These are phyloP conservation scores for Pipistrellus pygmaeus DNA, from an alignment of 2,797 vertebrate species.

Conservation along the genomic window DNA sequence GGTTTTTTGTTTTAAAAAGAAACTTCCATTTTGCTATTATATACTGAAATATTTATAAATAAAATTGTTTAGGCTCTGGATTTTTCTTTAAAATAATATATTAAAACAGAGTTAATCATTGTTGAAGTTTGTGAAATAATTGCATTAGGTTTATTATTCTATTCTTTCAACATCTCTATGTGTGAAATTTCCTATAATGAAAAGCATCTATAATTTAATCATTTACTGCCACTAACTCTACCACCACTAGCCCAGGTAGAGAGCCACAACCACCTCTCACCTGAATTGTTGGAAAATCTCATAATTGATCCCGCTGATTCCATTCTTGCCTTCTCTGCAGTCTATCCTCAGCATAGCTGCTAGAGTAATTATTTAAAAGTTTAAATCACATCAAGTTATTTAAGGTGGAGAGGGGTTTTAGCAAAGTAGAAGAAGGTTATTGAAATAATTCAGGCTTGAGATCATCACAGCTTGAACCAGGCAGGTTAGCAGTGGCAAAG, in stretches of 20 bases:
- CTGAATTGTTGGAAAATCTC: background rate
- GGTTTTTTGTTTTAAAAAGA: background rate
- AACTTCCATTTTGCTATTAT: background rate
- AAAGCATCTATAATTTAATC: background rate
- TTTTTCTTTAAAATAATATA: slow-evolving; percentile 7
- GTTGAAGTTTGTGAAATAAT: background rate
- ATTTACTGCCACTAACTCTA: background rate
- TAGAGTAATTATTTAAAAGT: slow-evolving; percentile 1
- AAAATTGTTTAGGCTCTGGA: background rate
- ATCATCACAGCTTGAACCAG: background rate
- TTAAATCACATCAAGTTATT: slow-evolving; percentile 1
- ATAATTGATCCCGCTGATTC: background rate
- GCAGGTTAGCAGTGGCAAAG: background rate
- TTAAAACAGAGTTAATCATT: background rate
- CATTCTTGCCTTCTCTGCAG: background rate
- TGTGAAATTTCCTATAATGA: background rate
- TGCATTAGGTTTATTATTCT: background rate
- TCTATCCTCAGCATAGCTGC: background rate
- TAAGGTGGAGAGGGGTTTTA: background rate
- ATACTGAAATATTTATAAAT: background rate
- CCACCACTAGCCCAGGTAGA: background rate
- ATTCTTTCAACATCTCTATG: background rate
- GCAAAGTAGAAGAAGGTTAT: background rate
- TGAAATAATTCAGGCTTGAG: background rate
- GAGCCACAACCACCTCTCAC: background rate